Percentiles rank a stretch among this genome's conserved stretches.
Evolutionary conservation across 2,797 vertebrate genomes (phyloP).

Genomic region (Sebastes hubbsi): DNA sequence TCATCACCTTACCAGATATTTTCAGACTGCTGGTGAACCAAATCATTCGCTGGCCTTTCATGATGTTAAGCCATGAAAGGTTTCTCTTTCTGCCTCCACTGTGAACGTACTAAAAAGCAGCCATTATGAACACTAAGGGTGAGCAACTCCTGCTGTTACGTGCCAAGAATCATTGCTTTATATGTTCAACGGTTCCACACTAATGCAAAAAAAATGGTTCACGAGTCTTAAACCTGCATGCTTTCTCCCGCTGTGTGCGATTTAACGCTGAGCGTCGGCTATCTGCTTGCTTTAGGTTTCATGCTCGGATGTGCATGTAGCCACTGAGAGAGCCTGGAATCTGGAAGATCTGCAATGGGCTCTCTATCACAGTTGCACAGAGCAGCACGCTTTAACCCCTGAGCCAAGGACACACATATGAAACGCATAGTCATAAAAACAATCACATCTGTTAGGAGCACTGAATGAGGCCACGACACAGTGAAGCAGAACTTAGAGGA

Average conservation of each 20-base stretch:
- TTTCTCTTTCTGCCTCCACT: not conserved
- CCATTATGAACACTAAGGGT: not conserved
- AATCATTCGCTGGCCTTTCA: slow-evolving; percentile 19
- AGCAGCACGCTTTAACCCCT: slow-evolving; percentile 4
- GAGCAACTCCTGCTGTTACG: not conserved
- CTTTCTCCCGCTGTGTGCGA: slow-evolving; percentile 10
- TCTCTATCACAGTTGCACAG: slow-evolving; percentile 6
- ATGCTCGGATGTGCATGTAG: slow-evolving; percentile 45
- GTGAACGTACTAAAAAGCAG: slow-evolving; percentile 6
- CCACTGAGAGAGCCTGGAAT: slow-evolving; percentile 21
- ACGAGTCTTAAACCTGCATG: slow-evolving; percentile 11
- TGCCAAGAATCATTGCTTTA: slow-evolving; percentile 4
- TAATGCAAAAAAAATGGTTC: not conserved
- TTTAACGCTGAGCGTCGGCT: slow-evolving; percentile 24
- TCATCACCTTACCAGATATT: slow-evolving; percentile 29
- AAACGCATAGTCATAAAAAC: not conserved
- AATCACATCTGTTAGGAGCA: slow-evolving; percentile 11
- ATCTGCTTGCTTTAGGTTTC: slow-evolving; percentile 52
- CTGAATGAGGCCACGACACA: not conserved
- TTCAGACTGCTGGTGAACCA: slow-evolving; percentile 22
- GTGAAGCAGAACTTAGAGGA: not conserved
- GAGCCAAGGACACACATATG: slow-evolving; percentile 9
- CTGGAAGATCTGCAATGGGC: not conserved
- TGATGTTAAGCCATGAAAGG: not conserved
- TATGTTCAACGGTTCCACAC: not conserved